Evolutionary conservation across 1,140 invertebrate genomes (phyloP).

Genomic region (Acromyrmex heyeri): DNA sequence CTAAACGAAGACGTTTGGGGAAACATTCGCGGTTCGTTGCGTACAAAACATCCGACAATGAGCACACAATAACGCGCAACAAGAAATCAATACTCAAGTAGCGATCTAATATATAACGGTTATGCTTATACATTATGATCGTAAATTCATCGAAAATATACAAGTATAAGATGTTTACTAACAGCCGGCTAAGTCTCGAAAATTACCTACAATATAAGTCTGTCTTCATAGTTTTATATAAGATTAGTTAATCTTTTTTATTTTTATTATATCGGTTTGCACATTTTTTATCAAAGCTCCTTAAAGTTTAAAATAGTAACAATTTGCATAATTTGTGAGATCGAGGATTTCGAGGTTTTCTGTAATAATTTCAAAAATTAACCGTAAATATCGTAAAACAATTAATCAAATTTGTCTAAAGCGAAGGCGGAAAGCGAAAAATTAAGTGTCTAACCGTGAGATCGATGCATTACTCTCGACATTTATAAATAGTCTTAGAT

Average conservation of each 20-base stretch:
- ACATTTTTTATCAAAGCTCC: not conserved
- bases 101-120: too few relatives aligned
- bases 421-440: constrained; percentile 49
- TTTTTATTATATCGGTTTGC: not conserved
- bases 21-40: constrained; percentile 58
- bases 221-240: not conserved
- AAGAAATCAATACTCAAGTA: constrained; percentile 36
- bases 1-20: constrained; percentile 58
- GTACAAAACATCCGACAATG: constrained; percentile 49
- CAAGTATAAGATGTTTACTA: not conserved
- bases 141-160: not conserved
- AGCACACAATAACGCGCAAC: constrained; percentile 14
- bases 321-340: not conserved
- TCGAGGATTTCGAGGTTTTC: too few relatives aligned
- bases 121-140: not conserved
- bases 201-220: not conserved
- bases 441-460: constrained; percentile 56
- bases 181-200: not conserved
- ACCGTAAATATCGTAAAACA: constrained; percentile 31
- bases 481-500: constrained; percentile 59
- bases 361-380: not conserved
- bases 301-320: not conserved
- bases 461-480: constrained; percentile 53
- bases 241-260: constrained; percentile 9
- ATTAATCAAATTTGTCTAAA: constrained; percentile 28